Evolutionary conservation across 2,113 vertebrate genomes (phyloP).

Genomic region (Collichthys lucidus): DNA sequence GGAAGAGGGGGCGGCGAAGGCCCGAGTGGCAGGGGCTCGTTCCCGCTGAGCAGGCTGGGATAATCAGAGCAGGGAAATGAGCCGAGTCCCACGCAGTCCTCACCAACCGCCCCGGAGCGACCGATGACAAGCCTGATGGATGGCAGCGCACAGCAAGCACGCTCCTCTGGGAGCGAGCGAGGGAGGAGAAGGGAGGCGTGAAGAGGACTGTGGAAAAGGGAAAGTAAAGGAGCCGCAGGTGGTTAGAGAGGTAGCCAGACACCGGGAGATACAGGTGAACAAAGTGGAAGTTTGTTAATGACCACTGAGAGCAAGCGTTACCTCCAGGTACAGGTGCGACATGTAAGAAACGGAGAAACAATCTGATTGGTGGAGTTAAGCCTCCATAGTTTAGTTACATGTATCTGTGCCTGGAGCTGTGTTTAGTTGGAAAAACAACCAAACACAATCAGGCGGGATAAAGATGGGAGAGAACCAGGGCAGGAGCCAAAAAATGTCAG

Average conservation of each 20-base stretch:
- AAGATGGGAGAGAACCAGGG: neutral
- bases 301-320: constrained; percentile 12
- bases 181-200: constrained; percentile 33
- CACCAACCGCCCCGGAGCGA: constrained; percentile 74
- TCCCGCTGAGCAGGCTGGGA: constrained; percentile 63
- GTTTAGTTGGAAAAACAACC: neutral
- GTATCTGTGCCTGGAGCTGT: neutral
- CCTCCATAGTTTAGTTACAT: neutral
- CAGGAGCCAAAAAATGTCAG: too few relatives aligned
- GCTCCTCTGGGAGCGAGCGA: constrained; percentile 68
- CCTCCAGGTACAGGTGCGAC: constrained; percentile 5
- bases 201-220: constrained; percentile 24
- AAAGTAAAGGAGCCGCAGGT: constrained; percentile 64
- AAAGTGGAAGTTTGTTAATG: constrained; percentile 33
- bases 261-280: constrained; percentile 17
- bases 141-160: constrained; percentile 65
- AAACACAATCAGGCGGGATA: neutral
- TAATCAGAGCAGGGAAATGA: constrained; percentile 86
- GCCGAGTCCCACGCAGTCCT: constrained; percentile 78
- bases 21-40: constrained; percentile 41
- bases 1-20: constrained; percentile 36
- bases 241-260: constrained; percentile 40
- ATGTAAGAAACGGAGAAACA: neutral
- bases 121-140: constrained; percentile 83
- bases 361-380: neutral